phyloP scores from a whole-genome alignment of 2,113 vertebrate species.

The Rhinolophus sinicus region DNA sequence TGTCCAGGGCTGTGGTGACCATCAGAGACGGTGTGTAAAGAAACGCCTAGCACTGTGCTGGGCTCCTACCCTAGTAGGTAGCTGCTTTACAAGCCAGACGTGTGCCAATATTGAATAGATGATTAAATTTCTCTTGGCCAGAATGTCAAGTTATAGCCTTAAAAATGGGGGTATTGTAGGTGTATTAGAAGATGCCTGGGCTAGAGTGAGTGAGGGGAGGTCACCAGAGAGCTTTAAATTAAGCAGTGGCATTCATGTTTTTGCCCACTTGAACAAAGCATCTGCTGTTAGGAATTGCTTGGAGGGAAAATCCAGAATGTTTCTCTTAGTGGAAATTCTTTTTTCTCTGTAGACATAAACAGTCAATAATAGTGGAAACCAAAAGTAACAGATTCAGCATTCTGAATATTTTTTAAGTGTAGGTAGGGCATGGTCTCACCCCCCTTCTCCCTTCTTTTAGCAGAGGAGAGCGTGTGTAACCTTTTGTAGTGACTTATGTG shows the following conservation, averaged over 20 bases:
- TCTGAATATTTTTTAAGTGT: neutral
- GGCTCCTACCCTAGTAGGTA: neutral
- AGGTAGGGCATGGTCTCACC: neutral
- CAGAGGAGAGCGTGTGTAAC: neutral
- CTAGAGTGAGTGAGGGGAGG: neutral
- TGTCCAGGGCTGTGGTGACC: neutral
- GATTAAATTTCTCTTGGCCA: neutral
- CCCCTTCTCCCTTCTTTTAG: neutral
- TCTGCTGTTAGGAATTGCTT: slow-evolving; percentile 61
- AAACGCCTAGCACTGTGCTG: neutral
- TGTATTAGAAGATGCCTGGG: neutral
- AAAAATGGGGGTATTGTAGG: neutral
- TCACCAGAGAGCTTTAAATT: slow-evolving; percentile 21
- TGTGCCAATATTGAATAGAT: neutral
- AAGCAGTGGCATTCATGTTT: slow-evolving; percentile 47
- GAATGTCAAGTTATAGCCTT: neutral
- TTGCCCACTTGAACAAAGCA: slow-evolving; percentile 61
- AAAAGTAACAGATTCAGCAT: slow-evolving; percentile 37
- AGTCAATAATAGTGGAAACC: slow-evolving; percentile 14
- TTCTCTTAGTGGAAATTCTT: slow-evolving; percentile 58
- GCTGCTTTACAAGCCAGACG: neutral
- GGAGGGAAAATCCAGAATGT: slow-evolving; percentile 45
- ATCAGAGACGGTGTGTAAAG: neutral
- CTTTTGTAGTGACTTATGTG: neutral
- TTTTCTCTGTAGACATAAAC: slow-evolving; percentile 27